phyloP scores from a whole-genome alignment of 2,888 invertebrate species.

The Mamestra brassicae region DNA sequence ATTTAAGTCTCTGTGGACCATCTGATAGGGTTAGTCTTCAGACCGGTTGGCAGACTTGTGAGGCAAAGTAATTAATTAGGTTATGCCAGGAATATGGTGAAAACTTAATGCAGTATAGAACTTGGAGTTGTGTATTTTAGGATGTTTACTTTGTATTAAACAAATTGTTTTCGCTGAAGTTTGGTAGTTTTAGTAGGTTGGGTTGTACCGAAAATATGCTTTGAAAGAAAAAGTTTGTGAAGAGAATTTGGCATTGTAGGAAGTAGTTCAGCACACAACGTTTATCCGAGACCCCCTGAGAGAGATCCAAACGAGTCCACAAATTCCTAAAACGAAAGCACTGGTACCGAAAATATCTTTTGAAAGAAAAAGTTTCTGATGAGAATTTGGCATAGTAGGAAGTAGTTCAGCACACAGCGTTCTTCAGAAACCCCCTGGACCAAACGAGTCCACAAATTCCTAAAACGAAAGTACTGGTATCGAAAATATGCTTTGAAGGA shows the following conservation, averaged over 20 bases:
- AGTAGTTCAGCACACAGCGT: too few relatives aligned
- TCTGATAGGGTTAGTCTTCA: slow-evolving; percentile 64
- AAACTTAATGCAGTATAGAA: slow-evolving; percentile 58
- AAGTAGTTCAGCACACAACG: too few relatives aligned
- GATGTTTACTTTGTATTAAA: slow-evolving; percentile 38
- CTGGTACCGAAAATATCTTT: slow-evolving; percentile 17
- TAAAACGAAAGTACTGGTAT: neutral
- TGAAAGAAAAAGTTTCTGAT: slow-evolving; percentile 12
- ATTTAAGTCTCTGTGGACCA: slow-evolving; percentile 62
- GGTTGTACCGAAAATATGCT: slow-evolving; percentile 24
- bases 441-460: neutral
- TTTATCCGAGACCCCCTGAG: neutral
- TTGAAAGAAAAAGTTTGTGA: slow-evolving; percentile 14
- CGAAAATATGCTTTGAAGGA: slow-evolving; percentile 25
- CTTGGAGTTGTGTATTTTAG: slow-evolving; percentile 32
- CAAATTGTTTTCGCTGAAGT: slow-evolving; percentile 15
- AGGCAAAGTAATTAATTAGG: slow-evolving; percentile 67
- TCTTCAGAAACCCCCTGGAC: neutral
- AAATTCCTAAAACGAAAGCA: too few relatives aligned
- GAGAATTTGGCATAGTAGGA: neutral
- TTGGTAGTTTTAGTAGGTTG: slow-evolving; percentile 14
- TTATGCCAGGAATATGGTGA: slow-evolving; percentile 65
- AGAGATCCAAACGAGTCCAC: neutral
- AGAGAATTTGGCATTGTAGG: neutral
- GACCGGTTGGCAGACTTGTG: slow-evolving; percentile 63